These are phyloP conservation scores for Chaetodon trifascialis DNA, from an alignment of 2,113 vertebrate genomes.

Conservation along the genomic window DNA sequence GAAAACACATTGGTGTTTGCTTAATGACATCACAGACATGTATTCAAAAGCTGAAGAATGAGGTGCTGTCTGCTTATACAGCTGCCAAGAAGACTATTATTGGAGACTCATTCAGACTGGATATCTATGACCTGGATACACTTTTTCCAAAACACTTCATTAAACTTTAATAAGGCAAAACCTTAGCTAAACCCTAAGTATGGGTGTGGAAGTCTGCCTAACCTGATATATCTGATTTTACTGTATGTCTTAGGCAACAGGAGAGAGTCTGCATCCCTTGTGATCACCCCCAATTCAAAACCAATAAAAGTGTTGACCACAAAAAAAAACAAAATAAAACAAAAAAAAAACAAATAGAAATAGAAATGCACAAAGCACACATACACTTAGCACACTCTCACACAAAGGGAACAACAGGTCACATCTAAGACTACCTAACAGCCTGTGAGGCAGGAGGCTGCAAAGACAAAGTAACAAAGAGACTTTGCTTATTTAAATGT, in stretches of 20 bases:
- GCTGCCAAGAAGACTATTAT: constrained; percentile 1
- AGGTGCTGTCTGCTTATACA: not conserved
- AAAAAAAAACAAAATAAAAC: no score
- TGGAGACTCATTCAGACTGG: not conserved
- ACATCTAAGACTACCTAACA: not conserved
- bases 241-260: constrained; percentile 1
- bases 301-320: not conserved
- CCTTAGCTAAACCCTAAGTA: no score
- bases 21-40: constrained; percentile 9
- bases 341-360: no score
- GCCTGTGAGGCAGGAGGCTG: constrained; percentile 2
- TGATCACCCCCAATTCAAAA: not conserved
- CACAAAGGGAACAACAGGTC: constrained; percentile 22
- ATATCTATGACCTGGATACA: not conserved
- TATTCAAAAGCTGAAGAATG: not conserved
- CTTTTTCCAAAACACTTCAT: not conserved
- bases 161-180: not conserved
- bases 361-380: not conserved
- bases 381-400: not conserved
- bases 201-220: not conserved
- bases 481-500: not conserved
- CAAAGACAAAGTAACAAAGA: constrained; percentile 26
- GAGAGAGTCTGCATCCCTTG: not conserved
- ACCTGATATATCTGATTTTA: not conserved
- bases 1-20: not conserved